Evolutionary conservation across 2,888 invertebrate genomes (phyloP).

Genomic region (Mongoloraphidia duomilia): DNA sequence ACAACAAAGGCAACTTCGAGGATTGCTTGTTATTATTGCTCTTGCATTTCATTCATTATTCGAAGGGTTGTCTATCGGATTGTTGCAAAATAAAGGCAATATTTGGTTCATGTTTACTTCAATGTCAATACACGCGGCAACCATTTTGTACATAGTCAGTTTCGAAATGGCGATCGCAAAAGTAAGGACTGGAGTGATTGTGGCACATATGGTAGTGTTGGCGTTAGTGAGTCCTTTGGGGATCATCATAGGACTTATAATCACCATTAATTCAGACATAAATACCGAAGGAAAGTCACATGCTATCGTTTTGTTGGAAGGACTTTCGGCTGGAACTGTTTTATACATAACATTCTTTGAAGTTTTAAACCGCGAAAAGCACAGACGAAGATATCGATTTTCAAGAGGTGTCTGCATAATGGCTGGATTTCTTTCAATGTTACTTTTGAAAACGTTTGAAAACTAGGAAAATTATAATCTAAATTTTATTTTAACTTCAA

Average conservation of each 20-base stretch:
- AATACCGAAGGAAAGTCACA: slow-evolving; percentile 26
- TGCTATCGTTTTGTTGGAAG: slow-evolving; percentile 30
- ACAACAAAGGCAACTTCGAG: slow-evolving; percentile 18
- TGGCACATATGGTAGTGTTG: slow-evolving; percentile 31
- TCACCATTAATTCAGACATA: slow-evolving; percentile 27
- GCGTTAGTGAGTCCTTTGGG: slow-evolving; percentile 35
- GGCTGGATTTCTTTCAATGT: slow-evolving; percentile 28
- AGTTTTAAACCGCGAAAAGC: slow-evolving; percentile 32
- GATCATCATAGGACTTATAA: slow-evolving; percentile 30
- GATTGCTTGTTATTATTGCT: slow-evolving; percentile 31
- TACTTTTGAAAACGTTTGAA: slow-evolving; percentile 17
- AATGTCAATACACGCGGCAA: slow-evolving; percentile 36
- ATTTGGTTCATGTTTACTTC: slow-evolving; percentile 38
- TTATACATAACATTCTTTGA: slow-evolving; percentile 38
- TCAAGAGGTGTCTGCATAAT: slow-evolving; percentile 25
- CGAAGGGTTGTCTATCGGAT: slow-evolving; percentile 38
- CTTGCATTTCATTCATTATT: slow-evolving; percentile 38
- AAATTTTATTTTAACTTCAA: too few relatives aligned
- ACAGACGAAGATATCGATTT: slow-evolving; percentile 25
- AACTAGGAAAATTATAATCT: slow-evolving; percentile 1
- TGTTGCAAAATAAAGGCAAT: slow-evolving; percentile 29
- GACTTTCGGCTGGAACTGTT: slow-evolving; percentile 35
- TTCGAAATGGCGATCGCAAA: slow-evolving; percentile 33
- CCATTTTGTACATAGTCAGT: slow-evolving; percentile 38
- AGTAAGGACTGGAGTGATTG: slow-evolving; percentile 25